Percentiles rank a stretch among this genome's conserved stretches.
phyloP scores from a whole-genome alignment of 2,888 invertebrate genomes.

The Andrena camellia region DNA sequence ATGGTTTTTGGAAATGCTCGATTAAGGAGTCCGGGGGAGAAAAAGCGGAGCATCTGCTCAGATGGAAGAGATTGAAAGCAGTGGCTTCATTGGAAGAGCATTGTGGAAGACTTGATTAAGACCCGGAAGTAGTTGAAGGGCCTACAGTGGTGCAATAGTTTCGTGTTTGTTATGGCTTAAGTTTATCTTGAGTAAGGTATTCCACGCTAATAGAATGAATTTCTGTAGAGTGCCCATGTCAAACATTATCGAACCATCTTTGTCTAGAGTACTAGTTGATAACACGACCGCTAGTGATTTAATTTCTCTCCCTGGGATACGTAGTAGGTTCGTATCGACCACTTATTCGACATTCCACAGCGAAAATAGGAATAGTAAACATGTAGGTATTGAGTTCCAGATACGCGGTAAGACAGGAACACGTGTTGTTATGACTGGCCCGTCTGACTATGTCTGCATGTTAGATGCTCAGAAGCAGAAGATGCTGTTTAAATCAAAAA shows the following conservation, averaged over 20 bases:
- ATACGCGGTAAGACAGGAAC: slow-evolving; percentile 33
- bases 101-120: neutral
- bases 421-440: slow-evolving; percentile 49
- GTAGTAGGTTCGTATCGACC: neutral
- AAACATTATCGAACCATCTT: too few species aligned
- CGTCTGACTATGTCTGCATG: slow-evolving; percentile 27
- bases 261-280: too few species aligned
- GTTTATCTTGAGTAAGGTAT: too few species aligned
- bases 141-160: too few species aligned
- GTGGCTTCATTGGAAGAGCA: neutral
- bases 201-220: neutral
- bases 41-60: neutral
- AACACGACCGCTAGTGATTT: neutral
- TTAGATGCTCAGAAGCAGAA: slow-evolving; percentile 15
- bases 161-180: too few species aligned
- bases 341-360: neutral
- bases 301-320: neutral
- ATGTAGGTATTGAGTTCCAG: neutral
- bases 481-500: slow-evolving; percentile 32
- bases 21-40: neutral
- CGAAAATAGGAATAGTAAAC: neutral
- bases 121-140: too few species aligned
- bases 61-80: neutral
- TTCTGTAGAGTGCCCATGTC: neutral
- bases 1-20: slow-evolving; percentile 7